Conservation (phyloP, 2,113 vertebrate genomes). For the Dicerorhinus sumatrensis region DNA sequence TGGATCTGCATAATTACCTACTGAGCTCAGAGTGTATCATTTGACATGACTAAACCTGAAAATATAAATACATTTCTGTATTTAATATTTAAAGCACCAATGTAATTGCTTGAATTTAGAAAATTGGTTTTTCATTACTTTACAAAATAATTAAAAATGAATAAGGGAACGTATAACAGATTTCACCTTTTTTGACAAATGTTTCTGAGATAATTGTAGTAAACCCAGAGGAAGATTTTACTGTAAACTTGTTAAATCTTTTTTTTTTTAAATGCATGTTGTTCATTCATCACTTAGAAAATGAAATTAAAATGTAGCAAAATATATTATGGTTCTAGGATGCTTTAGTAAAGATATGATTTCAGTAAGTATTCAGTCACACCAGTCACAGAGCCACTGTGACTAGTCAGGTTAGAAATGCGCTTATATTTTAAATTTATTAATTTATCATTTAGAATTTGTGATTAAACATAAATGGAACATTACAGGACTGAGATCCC, state of each 20-base stretch:
- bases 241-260: not conserved
- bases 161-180: not conserved
- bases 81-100: conserved; percentile 1
- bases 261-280: not conserved
- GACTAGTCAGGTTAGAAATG: not conserved
- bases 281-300: conserved; percentile 2
- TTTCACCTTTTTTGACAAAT: conserved; percentile 36
- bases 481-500: not conserved
- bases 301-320: conserved; percentile 22
- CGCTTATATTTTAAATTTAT: not conserved
- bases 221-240: conserved; percentile 25
- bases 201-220: not conserved
- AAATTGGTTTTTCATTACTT: not conserved
- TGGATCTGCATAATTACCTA: not conserved
- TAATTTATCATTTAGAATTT: conserved; percentile 33
- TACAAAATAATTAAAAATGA: conserved; percentile 47
- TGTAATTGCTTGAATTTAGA: not conserved
- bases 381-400: not conserved
- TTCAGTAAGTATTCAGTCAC: not conserved
- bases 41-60: conserved; percentile 12
- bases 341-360: not conserved
- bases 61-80: conserved; percentile 4
- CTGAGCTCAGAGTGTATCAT: not conserved
- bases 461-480: conserved; percentile 8
- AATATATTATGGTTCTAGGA: not conserved